Evolutionary conservation across 1,140 invertebrate genomes (phyloP).

Genomic region (Drosophila neocordata): DNA sequence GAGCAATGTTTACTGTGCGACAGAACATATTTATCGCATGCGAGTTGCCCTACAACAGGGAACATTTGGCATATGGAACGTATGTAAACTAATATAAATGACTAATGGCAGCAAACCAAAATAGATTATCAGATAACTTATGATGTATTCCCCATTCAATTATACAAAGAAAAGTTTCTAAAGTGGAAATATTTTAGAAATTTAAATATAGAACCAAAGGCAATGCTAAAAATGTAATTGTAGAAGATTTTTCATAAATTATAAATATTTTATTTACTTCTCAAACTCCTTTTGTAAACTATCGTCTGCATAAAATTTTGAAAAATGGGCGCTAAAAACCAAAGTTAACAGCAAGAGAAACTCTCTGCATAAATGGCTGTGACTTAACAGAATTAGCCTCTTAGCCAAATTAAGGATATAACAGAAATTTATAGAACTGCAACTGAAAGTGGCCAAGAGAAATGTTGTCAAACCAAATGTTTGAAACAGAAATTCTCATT

Average conservation of each 20-base stretch:
- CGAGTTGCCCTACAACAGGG: constrained; percentile 1
- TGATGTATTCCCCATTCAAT: not conserved
- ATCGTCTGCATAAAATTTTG: constrained; percentile 3
- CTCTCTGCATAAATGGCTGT: not conserved
- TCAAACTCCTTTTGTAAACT: not conserved
- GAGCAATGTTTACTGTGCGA: not conserved
- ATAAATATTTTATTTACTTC: not conserved
- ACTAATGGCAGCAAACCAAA: not conserved
- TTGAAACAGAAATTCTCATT: constrained; percentile 18
- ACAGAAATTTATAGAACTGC: not conserved
- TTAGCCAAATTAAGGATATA: not conserved
- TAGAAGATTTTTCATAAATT: no score
- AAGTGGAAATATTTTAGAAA: not conserved
- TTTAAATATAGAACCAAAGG: no score
- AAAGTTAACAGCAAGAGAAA: constrained; percentile 2
- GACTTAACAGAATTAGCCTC: not conserved
- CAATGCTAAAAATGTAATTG: no score
- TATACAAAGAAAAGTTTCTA: not conserved
- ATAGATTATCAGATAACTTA: not conserved
- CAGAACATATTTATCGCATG: constrained; percentile 33
- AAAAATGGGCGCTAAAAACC: constrained; percentile 22
- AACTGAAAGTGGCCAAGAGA: not conserved
- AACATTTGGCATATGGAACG: constrained; percentile 25
- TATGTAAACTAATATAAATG: not conserved
- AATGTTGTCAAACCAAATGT: not conserved